A percentile compares a stretch with the other conserved stretches of the same genome.
Evolutionary conservation across 2,113 vertebrate genomes (phyloP).

Genomic region (Rhipidura dahli): DNA sequence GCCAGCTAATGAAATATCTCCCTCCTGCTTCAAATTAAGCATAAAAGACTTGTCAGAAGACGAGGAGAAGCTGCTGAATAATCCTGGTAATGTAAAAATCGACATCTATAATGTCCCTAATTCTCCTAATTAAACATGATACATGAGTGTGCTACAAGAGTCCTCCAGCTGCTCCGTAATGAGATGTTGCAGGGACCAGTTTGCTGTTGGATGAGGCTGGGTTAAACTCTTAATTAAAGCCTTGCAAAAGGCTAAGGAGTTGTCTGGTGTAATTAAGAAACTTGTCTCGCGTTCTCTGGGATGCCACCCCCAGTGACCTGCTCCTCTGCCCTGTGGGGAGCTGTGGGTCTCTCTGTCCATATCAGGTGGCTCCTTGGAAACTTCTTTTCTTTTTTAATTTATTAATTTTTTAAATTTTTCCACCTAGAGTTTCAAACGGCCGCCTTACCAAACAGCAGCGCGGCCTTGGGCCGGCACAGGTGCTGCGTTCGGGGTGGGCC

Average conservation of each 20-base stretch:
- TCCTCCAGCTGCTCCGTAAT: conserved; percentile 1
- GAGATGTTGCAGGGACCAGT: background rate
- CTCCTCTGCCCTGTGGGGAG: background rate
- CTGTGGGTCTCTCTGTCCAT: rapidly evolving
- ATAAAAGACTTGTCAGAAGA: conserved; percentile 30
- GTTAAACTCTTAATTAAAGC: conserved; percentile 23
- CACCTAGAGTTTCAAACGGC: background rate
- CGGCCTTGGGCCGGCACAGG: rapidly evolving
- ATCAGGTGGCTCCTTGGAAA: background rate
- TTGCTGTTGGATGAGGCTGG: background rate
- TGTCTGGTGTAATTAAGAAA: background rate
- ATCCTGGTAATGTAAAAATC: conserved; percentile 43
- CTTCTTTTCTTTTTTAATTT: no score
- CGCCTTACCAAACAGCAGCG: rapidly evolving
- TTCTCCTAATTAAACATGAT: conserved; percentile 54
- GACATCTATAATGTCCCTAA: conserved; percentile 27
- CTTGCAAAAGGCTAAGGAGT: background rate
- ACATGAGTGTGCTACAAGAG: background rate
- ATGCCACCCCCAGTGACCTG: background rate
- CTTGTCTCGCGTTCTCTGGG: background rate
- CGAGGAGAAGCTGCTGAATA: conserved; percentile 34
- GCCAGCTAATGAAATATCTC: conserved; percentile 23
- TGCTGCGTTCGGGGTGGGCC: rapidly evolving
- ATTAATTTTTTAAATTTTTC: rapidly evolving
- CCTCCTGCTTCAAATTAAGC: conserved; percentile 26